A percentile compares a stretch with the other conserved stretches of the same genome.
phyloP scores from a whole-genome alignment of 2,888 invertebrate species.

The Fragum whitleyi region DNA sequence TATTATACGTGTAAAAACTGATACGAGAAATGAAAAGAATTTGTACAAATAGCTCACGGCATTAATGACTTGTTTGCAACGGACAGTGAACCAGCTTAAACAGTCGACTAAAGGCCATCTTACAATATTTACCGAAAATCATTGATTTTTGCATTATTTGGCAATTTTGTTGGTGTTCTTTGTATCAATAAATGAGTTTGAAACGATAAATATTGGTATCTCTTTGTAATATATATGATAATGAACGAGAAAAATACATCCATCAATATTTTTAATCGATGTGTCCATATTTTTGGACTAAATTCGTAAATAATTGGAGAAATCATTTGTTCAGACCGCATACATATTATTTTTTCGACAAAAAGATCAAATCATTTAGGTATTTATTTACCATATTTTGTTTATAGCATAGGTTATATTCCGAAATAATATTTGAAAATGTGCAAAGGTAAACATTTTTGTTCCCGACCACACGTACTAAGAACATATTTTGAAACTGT shows the following conservation, averaged over 20 bases:
- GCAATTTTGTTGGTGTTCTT: conserved; percentile 61
- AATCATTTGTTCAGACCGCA: conserved; percentile 40
- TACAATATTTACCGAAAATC: conserved; percentile 53
- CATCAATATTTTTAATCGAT: conserved; percentile 28
- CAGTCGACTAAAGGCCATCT: conserved; percentile 37
- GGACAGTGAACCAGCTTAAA: conserved; percentile 53
- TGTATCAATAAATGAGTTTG: conserved; percentile 57
- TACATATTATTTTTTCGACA: conserved; percentile 27
- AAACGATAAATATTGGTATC: conserved; percentile 59
- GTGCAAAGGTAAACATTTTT: conserved; percentile 1
- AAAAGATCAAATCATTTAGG: conserved; percentile 16
- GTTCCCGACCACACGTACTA: not conserved
- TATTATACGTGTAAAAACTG: too few relatives aligned
- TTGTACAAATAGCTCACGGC: conserved; percentile 49
- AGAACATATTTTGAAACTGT: not conserved
- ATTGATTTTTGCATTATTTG: conserved; percentile 50
- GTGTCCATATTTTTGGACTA: conserved; percentile 24
- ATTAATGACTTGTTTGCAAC: conserved; percentile 42
- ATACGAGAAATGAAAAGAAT: conserved; percentile 19
- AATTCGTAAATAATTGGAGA: conserved; percentile 52
- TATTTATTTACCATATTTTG: conserved; percentile 6
- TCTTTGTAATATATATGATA: conserved; percentile 57
- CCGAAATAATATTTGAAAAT: conserved; percentile 12
- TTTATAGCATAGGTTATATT: not conserved
- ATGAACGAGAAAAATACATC: conserved; percentile 34